Conservation (phyloP, 2,888 invertebrate genomes). For the Phaonia tiefii region DNA sequence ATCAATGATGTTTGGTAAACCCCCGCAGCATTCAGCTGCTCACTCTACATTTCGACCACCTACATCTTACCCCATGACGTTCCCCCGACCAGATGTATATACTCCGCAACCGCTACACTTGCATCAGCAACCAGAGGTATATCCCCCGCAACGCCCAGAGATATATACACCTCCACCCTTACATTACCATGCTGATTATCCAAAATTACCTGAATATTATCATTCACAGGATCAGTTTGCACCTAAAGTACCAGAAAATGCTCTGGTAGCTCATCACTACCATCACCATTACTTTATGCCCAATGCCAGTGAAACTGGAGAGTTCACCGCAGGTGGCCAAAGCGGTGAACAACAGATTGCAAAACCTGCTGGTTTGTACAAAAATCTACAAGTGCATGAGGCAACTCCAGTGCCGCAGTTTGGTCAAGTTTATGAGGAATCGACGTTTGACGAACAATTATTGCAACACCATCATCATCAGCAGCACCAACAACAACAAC, state of each 20-base stretch:
- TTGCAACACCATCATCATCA: conserved; percentile 13
- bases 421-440: conserved; percentile 61
- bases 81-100: conserved; percentile 69
- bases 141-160: conserved; percentile 1
- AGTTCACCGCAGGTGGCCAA: conserved; percentile 20
- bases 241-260: conserved; percentile 32
- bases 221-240: conserved; percentile 48
- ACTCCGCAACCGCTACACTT: conserved; percentile 48
- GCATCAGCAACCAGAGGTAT: not conserved
- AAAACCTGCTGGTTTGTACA: conserved; percentile 34
- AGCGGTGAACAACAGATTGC: conserved; percentile 55
- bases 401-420: conserved; percentile 48
- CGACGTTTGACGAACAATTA: not conserved
- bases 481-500: conserved; percentile 19
- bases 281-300: conserved; percentile 80
- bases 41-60: conserved; percentile 77
- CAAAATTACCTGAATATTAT: conserved; percentile 50
- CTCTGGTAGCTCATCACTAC: conserved; percentile 77
- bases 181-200: conserved; percentile 24
- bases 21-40: conserved; percentile 60
- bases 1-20: conserved; percentile 67
- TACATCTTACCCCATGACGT: conserved; percentile 70
- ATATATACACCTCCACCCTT: not conserved
- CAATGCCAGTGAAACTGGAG: conserved; percentile 50
- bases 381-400: conserved; percentile 42